Evolutionary conservation across 2,797 vertebrate species (phyloP), one percentile per base, ranked within the genome.

Genomic region (Micropoecilia bifurca): DNA sequence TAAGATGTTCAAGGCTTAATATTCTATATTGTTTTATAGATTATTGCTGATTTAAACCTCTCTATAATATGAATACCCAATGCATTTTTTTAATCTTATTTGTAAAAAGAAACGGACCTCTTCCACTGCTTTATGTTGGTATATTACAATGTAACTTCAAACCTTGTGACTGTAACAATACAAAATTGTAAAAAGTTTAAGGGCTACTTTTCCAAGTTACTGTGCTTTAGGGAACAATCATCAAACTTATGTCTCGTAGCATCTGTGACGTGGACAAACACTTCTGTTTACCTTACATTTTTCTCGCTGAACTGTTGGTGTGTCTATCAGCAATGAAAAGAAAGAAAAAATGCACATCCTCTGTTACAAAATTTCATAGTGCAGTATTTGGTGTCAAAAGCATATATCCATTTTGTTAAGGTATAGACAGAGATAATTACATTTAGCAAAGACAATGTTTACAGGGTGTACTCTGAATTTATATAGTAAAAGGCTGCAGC

Each of bases 321-420:
- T 61, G 73, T 61, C 71, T n/a, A 43, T 22, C 75, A n/a, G 18
- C 3, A 2, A 36, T 61, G 73, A 68, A 10, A 20, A 55, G 4
- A 53, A 59, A 80, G n/a, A 36, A 48, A 20, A 55, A 3, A 50
- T 66, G 16, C 4, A 59, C 41, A 80, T 39, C n/a, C 6, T 3
- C 16, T 66, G 25, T 75, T 83, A 30, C 77, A 76, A 76, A 72
- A 13, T 55, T 47, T 73, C 18, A 30, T 22, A 13, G 36, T 71
- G 12, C 1, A 83, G 78, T 72, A 79, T 82, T 25, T 77, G 55
- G 73, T 87, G 0, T 45, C 25, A 68, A 69, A 85, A 18, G 16
- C 71, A 7, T 61, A 5, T 63, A 18, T 50, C 22, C 46, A 47
- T 46, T n/a, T 73, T 72, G 20, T 48, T 83, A 75, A 46, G 63